These are phyloP conservation scores for Benthosema pterotum DNA, from an alignment of 2,797 vertebrate genomes.

Conservation along the genomic window DNA sequence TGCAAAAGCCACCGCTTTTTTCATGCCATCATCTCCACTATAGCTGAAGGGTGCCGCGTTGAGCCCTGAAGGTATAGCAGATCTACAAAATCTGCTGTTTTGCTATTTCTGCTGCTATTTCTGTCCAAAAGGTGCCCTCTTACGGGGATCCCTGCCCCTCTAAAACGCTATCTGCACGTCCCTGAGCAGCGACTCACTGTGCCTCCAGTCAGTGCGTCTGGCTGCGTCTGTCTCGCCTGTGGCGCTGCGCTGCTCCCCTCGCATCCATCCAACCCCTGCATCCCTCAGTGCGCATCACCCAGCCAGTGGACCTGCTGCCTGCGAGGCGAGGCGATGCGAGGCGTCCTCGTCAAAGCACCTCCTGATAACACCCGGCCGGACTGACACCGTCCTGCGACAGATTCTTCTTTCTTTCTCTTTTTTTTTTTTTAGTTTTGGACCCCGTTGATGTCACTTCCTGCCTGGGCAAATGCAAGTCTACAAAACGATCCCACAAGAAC, in stretches of 20 bases:
- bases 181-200: constrained; percentile 73
- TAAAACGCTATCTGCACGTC: too few relatives aligned
- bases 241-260: constrained; percentile 20
- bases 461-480: too few relatives aligned
- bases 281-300: constrained; percentile 65
- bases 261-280: constrained; percentile 39
- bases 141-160: too few relatives aligned
- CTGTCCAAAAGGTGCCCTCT: too few relatives aligned
- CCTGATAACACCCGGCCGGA: constrained; percentile 63
- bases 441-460: constrained; percentile 87
- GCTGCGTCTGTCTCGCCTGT: constrained; percentile 52
- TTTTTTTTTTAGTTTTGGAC: constrained; percentile 73
- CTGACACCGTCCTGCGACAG: constrained; percentile 60
- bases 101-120: too few relatives aligned
- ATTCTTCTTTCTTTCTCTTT: constrained; percentile 55
- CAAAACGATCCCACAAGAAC: constrained; percentile 41
- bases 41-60: too few relatives aligned
- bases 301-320: constrained; percentile 39
- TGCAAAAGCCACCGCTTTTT: too few relatives aligned
- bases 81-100: too few relatives aligned
- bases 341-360: constrained; percentile 54
- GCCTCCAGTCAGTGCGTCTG: constrained; percentile 61
- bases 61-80: too few relatives aligned
- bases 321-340: constrained; percentile 38
- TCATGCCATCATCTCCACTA: too few relatives aligned